Base-by-base conservation (phyloP, 2,888 invertebrate species). In the Caenorhabditis uteleia region DNA sequence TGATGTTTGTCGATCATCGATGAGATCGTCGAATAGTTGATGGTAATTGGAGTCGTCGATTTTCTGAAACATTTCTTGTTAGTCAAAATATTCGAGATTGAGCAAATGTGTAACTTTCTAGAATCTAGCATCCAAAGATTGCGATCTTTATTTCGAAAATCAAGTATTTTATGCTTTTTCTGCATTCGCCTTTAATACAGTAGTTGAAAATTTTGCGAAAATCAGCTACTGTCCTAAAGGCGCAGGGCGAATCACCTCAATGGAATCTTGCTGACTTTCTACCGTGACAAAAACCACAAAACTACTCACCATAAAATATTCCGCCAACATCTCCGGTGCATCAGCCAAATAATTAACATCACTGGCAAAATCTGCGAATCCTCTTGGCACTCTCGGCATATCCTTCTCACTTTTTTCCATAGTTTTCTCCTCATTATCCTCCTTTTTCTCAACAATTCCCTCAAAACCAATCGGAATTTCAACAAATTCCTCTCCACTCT, bases 1-100 rank as follows among this genome's bases (percentile, higher is more conserved):
- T 5, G 64, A 44, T 12, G 59, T 47, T n/a, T 31, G 16, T 4
- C 33, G 36, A 25, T 56, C 42, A 10, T 69, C 65, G 18, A 73
- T 36, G n/a, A 73, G 48, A 12, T 69, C 72, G 40, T 68, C 69
- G 48, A 73, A 68, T 3, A 73, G 39, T 1, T 23, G n/a, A 2
- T 23, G 21, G 31, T 59, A 66, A 3, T 16, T 23, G 14, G 18
- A 29, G 1, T 21, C n/a, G 6, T 51, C 40, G 33, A 66, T 66
- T 26, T 29, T 38, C 66, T 66, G 48, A 38, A 59, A 39, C 5
- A 40, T 50, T 40, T 27, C 34, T 36, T 53, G 40, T 6, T 23
- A 18, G 40, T 8, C 10, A 23, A 23, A 14, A 14, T 8, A 31
- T 31, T 31, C 31, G n/a, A n/a, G n/a, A n/a, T n/a, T n/a, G n/a